These are phyloP conservation scores for Scolanthus callimorphus DNA, from an alignment of 92 coral and sea anemone species.

Conservation along the genomic window DNA sequence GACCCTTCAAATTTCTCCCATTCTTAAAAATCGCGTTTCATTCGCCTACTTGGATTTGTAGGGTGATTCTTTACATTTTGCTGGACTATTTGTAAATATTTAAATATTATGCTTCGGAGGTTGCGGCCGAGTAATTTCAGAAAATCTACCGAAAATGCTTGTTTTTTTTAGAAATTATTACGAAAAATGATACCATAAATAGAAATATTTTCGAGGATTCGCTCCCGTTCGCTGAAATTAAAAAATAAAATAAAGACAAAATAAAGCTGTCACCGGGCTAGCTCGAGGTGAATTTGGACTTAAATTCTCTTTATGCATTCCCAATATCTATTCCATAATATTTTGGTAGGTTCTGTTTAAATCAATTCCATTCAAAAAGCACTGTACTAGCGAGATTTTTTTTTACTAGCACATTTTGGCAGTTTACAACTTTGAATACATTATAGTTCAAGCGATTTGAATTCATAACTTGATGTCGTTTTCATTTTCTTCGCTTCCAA, in stretches of 20 bases:
- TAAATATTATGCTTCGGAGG: conserved; percentile 74
- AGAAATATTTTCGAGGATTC: background rate
- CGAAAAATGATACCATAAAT: background rate
- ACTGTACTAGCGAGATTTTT: no score
- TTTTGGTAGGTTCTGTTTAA: background rate
- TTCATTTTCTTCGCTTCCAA: background rate
- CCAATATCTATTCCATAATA: background rate
- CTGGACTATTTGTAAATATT: conserved; percentile 85
- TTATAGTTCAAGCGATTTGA: background rate
- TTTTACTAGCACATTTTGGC: no score
- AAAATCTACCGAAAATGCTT: conserved; percentile 7
- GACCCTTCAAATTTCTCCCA: background rate
- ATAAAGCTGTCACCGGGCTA: background rate
- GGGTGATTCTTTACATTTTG: conserved; percentile 48
- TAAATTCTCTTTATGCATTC: background rate
- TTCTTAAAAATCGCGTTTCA: no score
- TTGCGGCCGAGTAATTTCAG: conserved; percentile 16
- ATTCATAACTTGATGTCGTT: background rate
- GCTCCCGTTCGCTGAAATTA: conserved; percentile 1
- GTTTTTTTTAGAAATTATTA: background rate
- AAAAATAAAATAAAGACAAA: background rate
- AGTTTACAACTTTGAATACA: background rate
- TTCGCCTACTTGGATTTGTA: no score
- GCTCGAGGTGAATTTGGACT: background rate
- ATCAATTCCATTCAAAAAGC: background rate